Conservation (phyloP, 2,888 invertebrate genomes). For the Heteromyza rotundicornis region DNA sequence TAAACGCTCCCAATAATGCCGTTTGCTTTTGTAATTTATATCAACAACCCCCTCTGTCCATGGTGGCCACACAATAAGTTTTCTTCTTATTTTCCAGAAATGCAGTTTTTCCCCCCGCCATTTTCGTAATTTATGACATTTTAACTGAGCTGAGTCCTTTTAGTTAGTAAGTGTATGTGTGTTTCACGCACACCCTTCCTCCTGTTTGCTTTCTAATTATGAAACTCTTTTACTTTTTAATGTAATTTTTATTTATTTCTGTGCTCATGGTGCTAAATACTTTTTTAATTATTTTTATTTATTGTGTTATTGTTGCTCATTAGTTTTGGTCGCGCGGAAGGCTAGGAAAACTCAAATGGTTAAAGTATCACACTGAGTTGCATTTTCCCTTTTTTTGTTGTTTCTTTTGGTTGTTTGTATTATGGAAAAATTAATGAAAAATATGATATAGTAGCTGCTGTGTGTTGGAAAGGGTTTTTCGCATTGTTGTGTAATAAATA, state of each 20-base stretch:
- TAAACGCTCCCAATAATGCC: slow-evolving; percentile 6
- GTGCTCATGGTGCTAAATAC: slow-evolving; percentile 27
- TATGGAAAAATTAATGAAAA: slow-evolving; percentile 1
- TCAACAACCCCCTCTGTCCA: not conserved
- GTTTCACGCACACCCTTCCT: not conserved
- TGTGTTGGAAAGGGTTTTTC: not conserved
- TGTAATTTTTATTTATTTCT: slow-evolving; percentile 18
- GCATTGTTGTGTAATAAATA: too few species aligned
- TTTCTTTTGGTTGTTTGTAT: too few species aligned
- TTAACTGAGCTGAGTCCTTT: not conserved
- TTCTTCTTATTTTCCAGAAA: too few species aligned
- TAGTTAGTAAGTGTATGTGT: not conserved
- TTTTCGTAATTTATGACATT: not conserved
- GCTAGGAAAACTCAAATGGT: slow-evolving; percentile 7
- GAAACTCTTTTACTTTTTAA: not conserved
- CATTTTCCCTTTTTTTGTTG: slow-evolving; percentile 3
- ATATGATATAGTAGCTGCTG: not conserved
- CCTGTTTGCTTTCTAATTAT: not conserved
- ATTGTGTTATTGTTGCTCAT: slow-evolving; percentile 30
- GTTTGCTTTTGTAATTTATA: slow-evolving; percentile 11
- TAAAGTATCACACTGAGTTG: slow-evolving; percentile 30
- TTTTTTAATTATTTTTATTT: slow-evolving; percentile 33
- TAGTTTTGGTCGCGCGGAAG: slow-evolving; percentile 17
- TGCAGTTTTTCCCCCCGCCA: not conserved
- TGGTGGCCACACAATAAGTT: too few species aligned